These are phyloP conservation scores for Hetaerina titia DNA, from an alignment of 2,888 invertebrate species.

Conservation along the genomic window DNA sequence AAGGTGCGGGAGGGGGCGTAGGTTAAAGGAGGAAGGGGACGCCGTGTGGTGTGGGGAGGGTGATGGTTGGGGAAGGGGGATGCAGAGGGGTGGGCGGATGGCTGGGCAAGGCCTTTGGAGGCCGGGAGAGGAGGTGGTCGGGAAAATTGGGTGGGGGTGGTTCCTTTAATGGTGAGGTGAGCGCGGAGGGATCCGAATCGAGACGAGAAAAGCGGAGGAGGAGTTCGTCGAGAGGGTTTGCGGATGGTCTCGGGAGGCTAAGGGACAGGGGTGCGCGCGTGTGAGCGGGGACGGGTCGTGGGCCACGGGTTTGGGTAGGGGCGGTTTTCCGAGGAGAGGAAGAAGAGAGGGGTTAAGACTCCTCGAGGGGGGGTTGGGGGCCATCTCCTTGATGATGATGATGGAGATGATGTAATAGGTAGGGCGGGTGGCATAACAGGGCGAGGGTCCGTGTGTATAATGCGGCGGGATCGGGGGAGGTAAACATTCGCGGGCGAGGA, in stretches of 20 bases:
- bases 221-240: background rate
- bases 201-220: background rate
- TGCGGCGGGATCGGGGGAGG: no score
- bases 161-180: no score
- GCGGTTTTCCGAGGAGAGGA: background rate
- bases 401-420: conserved; percentile 55
- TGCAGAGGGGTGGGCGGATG: background rate
- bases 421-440: background rate
- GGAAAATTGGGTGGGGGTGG: background rate
- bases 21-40: background rate
- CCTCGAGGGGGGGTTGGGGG: background rate
- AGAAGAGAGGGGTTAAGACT: background rate
- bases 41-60: background rate
- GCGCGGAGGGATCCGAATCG: background rate
- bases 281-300: background rate
- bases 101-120: background rate
- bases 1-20: conserved; percentile 7
- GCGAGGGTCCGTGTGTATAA: no score
- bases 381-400: conserved; percentile 55
- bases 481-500: background rate
- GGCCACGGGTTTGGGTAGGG: background rate
- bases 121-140: background rate
- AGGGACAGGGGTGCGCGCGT: background rate
- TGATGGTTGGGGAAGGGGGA: background rate
- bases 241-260: background rate